Evolutionary conservation across 2,797 vertebrate species (phyloP), one percentile per base, ranked within the genome.

Genomic region (Dipus sagitta): DNA sequence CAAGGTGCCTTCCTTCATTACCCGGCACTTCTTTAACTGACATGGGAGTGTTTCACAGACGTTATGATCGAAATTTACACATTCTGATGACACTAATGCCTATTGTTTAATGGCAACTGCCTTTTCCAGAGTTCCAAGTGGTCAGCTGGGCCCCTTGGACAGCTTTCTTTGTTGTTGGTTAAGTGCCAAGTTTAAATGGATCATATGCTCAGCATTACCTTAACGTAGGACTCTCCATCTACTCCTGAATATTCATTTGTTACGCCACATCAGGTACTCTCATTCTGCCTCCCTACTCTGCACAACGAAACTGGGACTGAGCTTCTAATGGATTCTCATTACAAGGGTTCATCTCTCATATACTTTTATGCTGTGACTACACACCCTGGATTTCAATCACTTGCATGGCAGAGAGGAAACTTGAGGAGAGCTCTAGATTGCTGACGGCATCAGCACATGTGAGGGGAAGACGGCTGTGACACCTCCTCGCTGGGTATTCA

Each of bases 211-310:
- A 75, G 83, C 26, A 68, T 81, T 78, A 81, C 76, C 93, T 90
- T 96, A 92, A 90, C 58, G 80, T 76, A 80, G 84, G 68, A 81
- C 52, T 21, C 11, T 52, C 91, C 76, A 28, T 87, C 92, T 89
- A 47, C 38, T 76, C 42, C 82, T 89, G 92, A 95, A 81, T 71
- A 92, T 88, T 86, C 95, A 96, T 95, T 82, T 72, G 82, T 47
- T 93, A 65, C 15, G 26, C 38, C 88, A 58, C 23, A 83, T 52
- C 92, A 12, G 52, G 89, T 92, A 88, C 18, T 86, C 86, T 72
- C 34, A 4, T 67, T 72, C 42, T 4, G 13, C 26, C 13, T 38
- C 21, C 88, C 24, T n/a, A 1, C 62, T 58, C n/a, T 38, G 9
- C n/a, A 82, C 6, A 72, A 12, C 11, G 28, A 47, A 82, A 85